Evolutionary conservation across 2,888 invertebrate species (phyloP).

Genomic region (Plemyria rubiginata): DNA sequence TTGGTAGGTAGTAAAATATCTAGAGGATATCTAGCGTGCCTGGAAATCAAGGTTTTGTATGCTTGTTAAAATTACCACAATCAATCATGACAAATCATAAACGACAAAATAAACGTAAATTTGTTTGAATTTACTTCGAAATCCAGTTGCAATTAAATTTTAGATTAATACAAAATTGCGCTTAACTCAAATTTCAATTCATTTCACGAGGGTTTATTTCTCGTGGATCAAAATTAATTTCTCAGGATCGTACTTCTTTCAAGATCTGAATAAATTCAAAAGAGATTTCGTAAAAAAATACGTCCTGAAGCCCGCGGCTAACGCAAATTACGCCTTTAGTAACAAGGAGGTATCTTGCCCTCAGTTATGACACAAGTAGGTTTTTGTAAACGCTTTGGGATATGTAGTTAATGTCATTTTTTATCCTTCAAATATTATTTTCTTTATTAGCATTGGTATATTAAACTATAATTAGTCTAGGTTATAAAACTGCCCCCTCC

Average conservation of each 20-base stretch:
- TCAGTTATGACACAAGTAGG: constrained; percentile 26
- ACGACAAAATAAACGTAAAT: not conserved
- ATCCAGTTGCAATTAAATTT: not conserved
- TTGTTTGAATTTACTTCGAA: not conserved
- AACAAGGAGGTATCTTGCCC: constrained; percentile 60
- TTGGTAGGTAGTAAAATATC: too few relatives aligned
- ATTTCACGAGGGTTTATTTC: constrained; percentile 71
- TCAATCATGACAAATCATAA: too few relatives aligned
- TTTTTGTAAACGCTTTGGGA: constrained; percentile 14
- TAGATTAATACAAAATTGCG: constrained; percentile 5
- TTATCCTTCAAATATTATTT: not conserved
- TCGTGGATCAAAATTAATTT: constrained; percentile 79
- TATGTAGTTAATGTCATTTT: not conserved
- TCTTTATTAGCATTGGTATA: not conserved
- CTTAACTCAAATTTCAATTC: constrained; percentile 66
- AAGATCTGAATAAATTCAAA: constrained; percentile 80
- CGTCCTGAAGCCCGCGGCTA: constrained; percentile 73
- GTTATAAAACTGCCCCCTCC: constrained; percentile 44
- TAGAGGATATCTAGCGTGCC: too few relatives aligned
- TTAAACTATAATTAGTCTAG: not conserved
- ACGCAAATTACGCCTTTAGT: constrained; percentile 81
- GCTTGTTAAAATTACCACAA: too few relatives aligned
- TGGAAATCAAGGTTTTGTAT: too few relatives aligned
- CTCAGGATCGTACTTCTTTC: constrained; percentile 78
- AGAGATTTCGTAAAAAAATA: constrained; percentile 77